Base-by-base conservation (phyloP, 2,113 vertebrate genomes). In the Marmota monax region DNA sequence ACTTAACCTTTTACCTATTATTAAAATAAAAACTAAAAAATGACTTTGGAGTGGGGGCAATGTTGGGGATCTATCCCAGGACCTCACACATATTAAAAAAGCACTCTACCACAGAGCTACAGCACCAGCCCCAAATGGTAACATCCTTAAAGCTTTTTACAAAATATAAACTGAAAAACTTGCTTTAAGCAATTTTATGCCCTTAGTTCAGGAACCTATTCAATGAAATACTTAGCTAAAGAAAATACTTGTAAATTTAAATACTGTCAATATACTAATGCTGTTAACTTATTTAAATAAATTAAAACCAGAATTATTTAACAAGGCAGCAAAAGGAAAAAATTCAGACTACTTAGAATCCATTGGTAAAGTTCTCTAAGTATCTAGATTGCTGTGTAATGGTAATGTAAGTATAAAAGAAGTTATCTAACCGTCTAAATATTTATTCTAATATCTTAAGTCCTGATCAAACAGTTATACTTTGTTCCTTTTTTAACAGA, bases 121-220 rank as follows among this genome's bases (percentile, higher is more conserved):
- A 69, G 16, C 29, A 32, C 67, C 32, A 69, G 65, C 29, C 10
- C 27, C 34, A 63, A 98, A 86, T 58, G 94, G 37, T 53, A 85
- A 96, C 78, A 95, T 86, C 96, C 72, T 63, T 96, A 97, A 97
- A 16, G 37, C 79, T 97, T 96, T 96, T 88, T 83, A 94, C 27
- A 96, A 98, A 97, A 67, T 73, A 96, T 83, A 96, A 93, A 98
- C 90, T 96, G 67, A 95, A 25, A 96, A 93, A 98, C 90, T 97
- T 98, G 92, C 80, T 95, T 93, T 92, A 96, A 96, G 56, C 93
- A 98, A 97, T 93, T 97, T 87, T 56, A 97, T 96, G 97, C 96
- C 96, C 96, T 97, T 98, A 98, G 94, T 82, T 97, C 74, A 95
- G 80, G 98, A 98, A 98, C 53, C 16, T 73, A 77, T 70, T 97